Evolutionary conservation across 2,113 vertebrate genomes (phyloP).

Genomic region (Turnix velox): DNA sequence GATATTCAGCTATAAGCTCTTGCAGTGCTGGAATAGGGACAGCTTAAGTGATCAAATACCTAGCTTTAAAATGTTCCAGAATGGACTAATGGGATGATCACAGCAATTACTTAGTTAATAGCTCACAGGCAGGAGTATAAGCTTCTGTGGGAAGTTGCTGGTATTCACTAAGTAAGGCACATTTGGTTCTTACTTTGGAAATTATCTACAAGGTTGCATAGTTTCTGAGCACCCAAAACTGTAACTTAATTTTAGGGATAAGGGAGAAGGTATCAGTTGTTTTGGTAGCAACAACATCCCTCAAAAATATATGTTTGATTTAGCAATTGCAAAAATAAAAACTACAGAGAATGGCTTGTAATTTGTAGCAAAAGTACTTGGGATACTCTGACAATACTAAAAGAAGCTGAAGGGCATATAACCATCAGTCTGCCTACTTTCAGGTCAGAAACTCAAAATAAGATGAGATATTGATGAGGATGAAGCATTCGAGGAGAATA

Average conservation of each 20-base stretch:
- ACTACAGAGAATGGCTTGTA: neutral
- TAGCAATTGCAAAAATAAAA: neutral
- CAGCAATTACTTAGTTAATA: neutral
- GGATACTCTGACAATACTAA: neutral
- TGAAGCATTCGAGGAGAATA: neutral
- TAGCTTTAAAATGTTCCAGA: neutral
- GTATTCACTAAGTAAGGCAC: rapidly evolving
- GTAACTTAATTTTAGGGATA: neutral
- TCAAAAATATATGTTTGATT: neutral
- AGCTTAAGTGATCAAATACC: neutral
- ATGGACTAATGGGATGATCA: neutral
- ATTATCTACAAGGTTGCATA: neutral
- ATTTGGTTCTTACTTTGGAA: neutral
- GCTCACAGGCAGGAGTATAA: neutral
- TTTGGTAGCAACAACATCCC: neutral
- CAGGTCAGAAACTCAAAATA: neutral
- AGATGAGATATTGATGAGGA: neutral
- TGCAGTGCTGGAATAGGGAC: neutral
- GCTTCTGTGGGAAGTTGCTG: neutral
- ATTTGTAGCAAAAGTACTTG: neutral
- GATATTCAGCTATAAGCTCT: neutral
- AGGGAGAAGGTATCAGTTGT: rapidly evolving
- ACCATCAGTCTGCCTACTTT: neutral
- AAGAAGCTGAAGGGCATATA: neutral
- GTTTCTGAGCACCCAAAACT: neutral